A percentile compares a stretch with the other conserved stretches of the same genome.
phyloP scores from a whole-genome alignment of 2,797 vertebrate species.

The Tiaroga cobitis region DNA sequence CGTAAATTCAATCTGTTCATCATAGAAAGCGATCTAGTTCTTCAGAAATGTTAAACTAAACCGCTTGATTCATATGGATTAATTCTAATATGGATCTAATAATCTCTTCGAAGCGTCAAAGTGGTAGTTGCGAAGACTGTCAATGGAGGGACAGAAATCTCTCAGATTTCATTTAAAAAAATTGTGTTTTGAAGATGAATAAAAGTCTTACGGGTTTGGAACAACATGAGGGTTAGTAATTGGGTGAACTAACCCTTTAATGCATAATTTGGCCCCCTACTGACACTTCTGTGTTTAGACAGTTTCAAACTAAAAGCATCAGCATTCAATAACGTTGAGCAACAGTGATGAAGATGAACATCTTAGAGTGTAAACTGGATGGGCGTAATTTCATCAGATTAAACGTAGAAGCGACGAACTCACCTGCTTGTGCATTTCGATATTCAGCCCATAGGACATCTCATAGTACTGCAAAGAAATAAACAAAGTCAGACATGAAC shows the following conservation, averaged over 20 bases:
- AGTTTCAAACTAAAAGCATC: neutral
- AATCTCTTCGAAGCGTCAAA: too few species aligned
- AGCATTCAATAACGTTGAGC: neutral
- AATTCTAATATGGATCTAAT: too few species aligned
- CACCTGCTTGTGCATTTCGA: constrained; percentile 99
- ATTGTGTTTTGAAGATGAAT: neutral
- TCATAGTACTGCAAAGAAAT: constrained; percentile 87
- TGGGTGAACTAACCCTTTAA: too few species aligned
- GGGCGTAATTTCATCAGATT: neutral
- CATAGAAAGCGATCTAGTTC: too few species aligned
- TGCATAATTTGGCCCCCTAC: too few species aligned
- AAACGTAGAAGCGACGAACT: constrained; percentile 41
- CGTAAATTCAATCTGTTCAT: too few species aligned
- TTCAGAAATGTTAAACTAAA: too few species aligned
- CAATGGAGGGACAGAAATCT: too few species aligned
- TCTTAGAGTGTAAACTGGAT: neutral
- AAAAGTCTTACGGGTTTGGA: neutral
- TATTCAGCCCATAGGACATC: constrained; percentile 98
- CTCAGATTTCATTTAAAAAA: too few species aligned
- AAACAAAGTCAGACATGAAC: constrained; percentile 5
- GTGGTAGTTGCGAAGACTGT: too few species aligned
- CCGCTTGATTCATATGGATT: too few species aligned
- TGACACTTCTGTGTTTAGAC: neutral
- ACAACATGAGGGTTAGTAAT: neutral
- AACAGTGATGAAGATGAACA: neutral